These are phyloP conservation scores for Drosophila trapezifrons DNA, from an alignment of 1,140 invertebrate species.

Conservation along the genomic window DNA sequence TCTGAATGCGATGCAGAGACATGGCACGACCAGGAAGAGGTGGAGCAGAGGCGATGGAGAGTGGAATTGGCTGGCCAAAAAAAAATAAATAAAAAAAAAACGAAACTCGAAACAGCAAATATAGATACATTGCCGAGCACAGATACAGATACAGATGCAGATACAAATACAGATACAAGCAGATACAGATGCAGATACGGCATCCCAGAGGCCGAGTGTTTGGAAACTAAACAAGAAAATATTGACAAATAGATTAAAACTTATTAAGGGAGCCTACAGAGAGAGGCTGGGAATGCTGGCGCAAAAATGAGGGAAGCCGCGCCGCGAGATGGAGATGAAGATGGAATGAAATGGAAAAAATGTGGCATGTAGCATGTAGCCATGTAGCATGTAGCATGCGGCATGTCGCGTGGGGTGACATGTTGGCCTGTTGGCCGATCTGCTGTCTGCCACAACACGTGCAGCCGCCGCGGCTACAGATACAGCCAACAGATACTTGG, in stretches of 20 bases:
- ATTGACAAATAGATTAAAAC: slow-evolving; percentile 81
- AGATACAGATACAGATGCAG: slow-evolving; percentile 24
- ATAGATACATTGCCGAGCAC: slow-evolving; percentile 28
- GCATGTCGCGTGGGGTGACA: slow-evolving; percentile 61
- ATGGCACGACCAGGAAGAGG: slow-evolving; percentile 43
- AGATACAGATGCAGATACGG: slow-evolving; percentile 30
- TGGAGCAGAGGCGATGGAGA: slow-evolving; percentile 27
- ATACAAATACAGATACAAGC: slow-evolving; percentile 12
- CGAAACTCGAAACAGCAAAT: slow-evolving; percentile 36
- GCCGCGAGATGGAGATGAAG: neutral
- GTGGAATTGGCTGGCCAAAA: slow-evolving; percentile 56
- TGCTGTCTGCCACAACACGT: slow-evolving; percentile 50
- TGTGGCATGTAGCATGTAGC: slow-evolving; percentile 27
- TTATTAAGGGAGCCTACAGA: slow-evolving; percentile 64
- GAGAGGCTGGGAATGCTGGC: slow-evolving; percentile 23
- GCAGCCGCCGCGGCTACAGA: slow-evolving; percentile 32
- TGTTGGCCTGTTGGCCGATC: slow-evolving; percentile 52
- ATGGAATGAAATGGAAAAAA: slow-evolving; percentile 42
- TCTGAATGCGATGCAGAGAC: slow-evolving; percentile 41
- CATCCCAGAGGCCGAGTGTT: slow-evolving; percentile 51
- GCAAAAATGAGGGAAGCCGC: slow-evolving; percentile 14
- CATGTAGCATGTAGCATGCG: slow-evolving; percentile 52
- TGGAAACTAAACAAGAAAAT: slow-evolving; percentile 77
- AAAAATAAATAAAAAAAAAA: slow-evolving; percentile 14
- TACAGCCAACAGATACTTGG: slow-evolving; percentile 13